These are phyloP conservation scores for Leptopilina drosophilae DNA, from an alignment of 2,888 invertebrate genomes.

Conservation along the genomic window DNA sequence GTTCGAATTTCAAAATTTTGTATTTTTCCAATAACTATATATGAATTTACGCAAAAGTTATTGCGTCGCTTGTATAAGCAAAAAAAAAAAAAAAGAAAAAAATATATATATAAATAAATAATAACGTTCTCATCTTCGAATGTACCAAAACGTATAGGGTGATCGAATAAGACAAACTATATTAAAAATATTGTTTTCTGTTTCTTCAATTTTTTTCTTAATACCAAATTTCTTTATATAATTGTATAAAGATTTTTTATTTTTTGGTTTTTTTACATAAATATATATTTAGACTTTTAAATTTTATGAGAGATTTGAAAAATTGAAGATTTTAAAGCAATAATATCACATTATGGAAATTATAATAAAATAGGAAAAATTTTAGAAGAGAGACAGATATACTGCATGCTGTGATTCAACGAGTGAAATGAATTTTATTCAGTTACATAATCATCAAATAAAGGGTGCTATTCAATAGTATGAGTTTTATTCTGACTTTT, in stretches of 20 bases:
- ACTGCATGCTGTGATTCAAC: slow-evolving; percentile 29
- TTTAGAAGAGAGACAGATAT: slow-evolving; percentile 17
- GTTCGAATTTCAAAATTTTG: slow-evolving; percentile 41
- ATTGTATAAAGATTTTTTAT: background rate
- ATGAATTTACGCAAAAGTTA: slow-evolving; percentile 9
- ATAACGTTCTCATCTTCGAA: slow-evolving; percentile 33
- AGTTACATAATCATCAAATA: slow-evolving; percentile 32
- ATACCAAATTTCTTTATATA: background rate
- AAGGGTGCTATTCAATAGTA: slow-evolving; percentile 32
- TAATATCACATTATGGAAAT: background rate
- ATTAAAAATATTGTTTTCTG: slow-evolving; percentile 5
- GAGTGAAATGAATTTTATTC: slow-evolving; percentile 35
- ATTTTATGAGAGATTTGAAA: background rate
- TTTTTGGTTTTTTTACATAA: background rate
- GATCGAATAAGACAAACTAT: slow-evolving; percentile 18
- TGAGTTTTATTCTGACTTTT: background rate
- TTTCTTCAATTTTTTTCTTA: background rate
- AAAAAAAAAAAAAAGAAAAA: background rate
- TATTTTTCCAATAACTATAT: slow-evolving; percentile 32
- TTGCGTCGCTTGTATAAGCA: slow-evolving; percentile 13
- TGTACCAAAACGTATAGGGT: slow-evolving; percentile 5
- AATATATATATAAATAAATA: too few relatives aligned
- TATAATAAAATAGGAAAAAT: slow-evolving; percentile 4
- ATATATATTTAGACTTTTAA: background rate
- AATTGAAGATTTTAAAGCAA: slow-evolving; percentile 21